Percentiles rank a stretch among this genome's conserved stretches.
Conservation (phyloP, 2,888 invertebrate species). For the Melanotus villosus region DNA sequence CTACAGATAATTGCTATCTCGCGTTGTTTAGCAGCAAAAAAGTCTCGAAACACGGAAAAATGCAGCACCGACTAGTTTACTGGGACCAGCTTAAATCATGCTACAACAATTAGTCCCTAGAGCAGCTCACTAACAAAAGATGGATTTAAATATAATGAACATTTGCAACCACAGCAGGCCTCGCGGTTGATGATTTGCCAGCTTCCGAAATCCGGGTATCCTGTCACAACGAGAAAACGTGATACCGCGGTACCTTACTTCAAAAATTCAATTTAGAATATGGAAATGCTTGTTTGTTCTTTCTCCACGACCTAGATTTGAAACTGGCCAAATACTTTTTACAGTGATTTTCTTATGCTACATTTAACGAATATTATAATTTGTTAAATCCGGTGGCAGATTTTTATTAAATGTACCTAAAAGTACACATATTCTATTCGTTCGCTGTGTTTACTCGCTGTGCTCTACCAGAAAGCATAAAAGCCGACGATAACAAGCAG, state of each 20-base stretch:
- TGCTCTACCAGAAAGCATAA: too few species aligned
- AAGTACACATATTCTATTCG: not conserved
- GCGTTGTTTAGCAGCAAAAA: not conserved
- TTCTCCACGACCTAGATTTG: conserved; percentile 23
- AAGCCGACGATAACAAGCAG: not conserved
- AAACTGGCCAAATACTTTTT: conserved; percentile 5
- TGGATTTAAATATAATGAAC: conserved; percentile 26
- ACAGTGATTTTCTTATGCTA: not conserved
- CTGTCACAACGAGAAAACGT: conserved; percentile 19
- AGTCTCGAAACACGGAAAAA: too few species aligned
- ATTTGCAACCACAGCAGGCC: not conserved
- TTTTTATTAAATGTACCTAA: not conserved
- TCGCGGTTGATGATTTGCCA: conserved; percentile 20
- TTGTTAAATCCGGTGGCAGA: not conserved
- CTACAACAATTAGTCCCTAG: conserved; percentile 3
- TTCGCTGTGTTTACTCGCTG: not conserved
- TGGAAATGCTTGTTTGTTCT: conserved; percentile 38
- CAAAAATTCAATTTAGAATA: conserved; percentile 38
- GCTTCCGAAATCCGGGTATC: conserved; percentile 22
- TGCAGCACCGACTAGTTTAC: too few species aligned
- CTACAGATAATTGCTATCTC: too few species aligned
- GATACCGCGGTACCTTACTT: conserved; percentile 23
- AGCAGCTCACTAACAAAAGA: conserved; percentile 10
- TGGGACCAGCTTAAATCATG: not conserved
- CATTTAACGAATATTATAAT: not conserved